Base-by-base conservation (phyloP, 2,113 vertebrate species). In the Ancistrus triradiatus region DNA sequence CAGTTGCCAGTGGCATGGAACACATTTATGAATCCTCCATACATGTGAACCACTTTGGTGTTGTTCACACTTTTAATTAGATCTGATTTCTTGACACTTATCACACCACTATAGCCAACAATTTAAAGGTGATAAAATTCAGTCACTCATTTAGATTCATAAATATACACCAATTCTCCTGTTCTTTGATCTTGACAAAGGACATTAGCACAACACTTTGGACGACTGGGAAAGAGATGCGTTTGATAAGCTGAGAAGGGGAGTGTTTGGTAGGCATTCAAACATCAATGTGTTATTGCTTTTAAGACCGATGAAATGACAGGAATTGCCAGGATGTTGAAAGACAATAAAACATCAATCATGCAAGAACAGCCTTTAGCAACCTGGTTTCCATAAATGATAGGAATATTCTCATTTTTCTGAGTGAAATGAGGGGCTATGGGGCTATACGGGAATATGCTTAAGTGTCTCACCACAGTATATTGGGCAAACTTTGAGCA, bases 1-100 rank as follows among this genome's bases (percentile, higher is more conserved):
- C 81, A 77, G 71, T 81, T 76, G 68, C 64, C 47, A 75, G 14
- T 60, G 64, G 75, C 70, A 74, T 81, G 79, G 62, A 35, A 48
- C 74, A 78, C 51, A 61, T 69, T 78, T 73, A 48, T 59, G 57
- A 69, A 64, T 70, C 28, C 69, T 72, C 65, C 66, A 68, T 31
- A 66, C 69, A 81, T 69, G 73, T 72, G 73, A 82, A 84, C 74
- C 50, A 64, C 17, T 35, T 48, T 62, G 50, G 59, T 71, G 78
- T 69, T 72, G 72, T 84, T 85, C 81, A 78, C 84, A 86, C 83
- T 79, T 83, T 76, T 82, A 85, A 88, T 85, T 76, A 80, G 74
- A 46, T 63, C 47, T 68, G 66, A 44, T 42, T 59, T 63, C 53
- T 67, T 68, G 59, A 72, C 53, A 68, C 68, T 47, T 55, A 68